Conservation (phyloP, 2,797 vertebrate species). For the Chiroxiphia lanceolata region DNA sequence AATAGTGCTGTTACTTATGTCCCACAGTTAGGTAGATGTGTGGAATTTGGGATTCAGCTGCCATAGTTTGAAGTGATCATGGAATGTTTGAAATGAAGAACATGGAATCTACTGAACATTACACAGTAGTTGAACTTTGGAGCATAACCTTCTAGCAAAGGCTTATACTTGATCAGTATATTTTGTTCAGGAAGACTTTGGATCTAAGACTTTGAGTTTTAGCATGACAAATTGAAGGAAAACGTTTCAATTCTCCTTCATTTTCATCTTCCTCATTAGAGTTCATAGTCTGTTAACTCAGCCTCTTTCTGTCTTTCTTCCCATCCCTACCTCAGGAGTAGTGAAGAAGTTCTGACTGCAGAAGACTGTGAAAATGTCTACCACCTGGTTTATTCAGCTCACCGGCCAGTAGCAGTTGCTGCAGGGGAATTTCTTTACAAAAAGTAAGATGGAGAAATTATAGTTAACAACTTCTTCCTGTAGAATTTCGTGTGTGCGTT, state of each 20-base stretch:
- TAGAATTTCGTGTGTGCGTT: background rate
- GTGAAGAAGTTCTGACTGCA: slow-evolving; percentile 94
- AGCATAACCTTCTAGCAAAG: background rate
- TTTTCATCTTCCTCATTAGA: background rate
- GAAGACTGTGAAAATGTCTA: slow-evolving; percentile 99
- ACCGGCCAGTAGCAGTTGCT: slow-evolving; percentile 94
- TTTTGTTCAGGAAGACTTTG: background rate
- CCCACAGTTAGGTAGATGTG: background rate
- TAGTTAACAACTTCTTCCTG: background rate
- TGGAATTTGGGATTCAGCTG: background rate
- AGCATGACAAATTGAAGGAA: background rate
- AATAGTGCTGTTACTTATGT: background rate
- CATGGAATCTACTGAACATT: accelerated
- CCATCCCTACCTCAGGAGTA: slow-evolving; percentile 82
- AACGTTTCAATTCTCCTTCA: background rate
- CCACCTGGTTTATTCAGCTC: slow-evolving; percentile 98
- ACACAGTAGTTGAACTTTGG: background rate
- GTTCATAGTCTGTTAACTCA: background rate
- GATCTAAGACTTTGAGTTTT: background rate
- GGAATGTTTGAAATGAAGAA: background rate
- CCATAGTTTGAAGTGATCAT: accelerated
- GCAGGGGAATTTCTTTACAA: slow-evolving; percentile 98
- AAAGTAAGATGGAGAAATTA: slow-evolving; percentile 83
- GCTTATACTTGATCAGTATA: background rate
- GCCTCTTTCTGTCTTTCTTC: background rate